Conservation (phyloP, 2,888 invertebrate genomes). For the Xanthia icteritia region DNA sequence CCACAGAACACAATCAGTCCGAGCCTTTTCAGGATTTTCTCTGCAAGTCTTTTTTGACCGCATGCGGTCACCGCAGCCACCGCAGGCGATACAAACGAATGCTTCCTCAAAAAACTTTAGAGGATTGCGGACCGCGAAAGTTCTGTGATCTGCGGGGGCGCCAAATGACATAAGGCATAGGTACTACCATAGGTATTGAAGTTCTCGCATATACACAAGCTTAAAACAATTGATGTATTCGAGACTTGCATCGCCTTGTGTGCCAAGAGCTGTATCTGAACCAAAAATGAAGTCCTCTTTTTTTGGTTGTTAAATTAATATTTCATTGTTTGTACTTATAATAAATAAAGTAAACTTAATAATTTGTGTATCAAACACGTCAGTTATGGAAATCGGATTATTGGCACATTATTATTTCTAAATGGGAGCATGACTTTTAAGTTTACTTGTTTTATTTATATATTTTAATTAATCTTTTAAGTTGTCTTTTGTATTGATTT, state of each 20-base stretch:
- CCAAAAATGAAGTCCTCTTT: slow-evolving; percentile 5
- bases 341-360: neutral
- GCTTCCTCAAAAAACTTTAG: too few relatives aligned
- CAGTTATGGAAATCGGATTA: neutral
- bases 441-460: neutral
- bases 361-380: slow-evolving; percentile 40
- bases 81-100: too few relatives aligned
- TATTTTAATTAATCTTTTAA: neutral
- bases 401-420: neutral
- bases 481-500: neutral
- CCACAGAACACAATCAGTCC: neutral
- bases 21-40: neutral
- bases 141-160: too few relatives aligned
- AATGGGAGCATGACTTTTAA: neutral
- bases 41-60: neutral
- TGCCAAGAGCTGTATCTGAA: slow-evolving; percentile 17
- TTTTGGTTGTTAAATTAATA: slow-evolving; percentile 2
- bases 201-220: neutral
- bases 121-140: too few relatives aligned
- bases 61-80: neutral
- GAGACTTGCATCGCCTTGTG: neutral
- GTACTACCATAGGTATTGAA: neutral
- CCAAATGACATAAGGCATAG: neutral
- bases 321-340: slow-evolving; percentile 17
- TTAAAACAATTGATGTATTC: neutral